A percentile compares a stretch with the other conserved stretches of the same genome.
Evolutionary conservation across 2,888 invertebrate genomes (phyloP).

Genomic region (Dorcus hopei): DNA sequence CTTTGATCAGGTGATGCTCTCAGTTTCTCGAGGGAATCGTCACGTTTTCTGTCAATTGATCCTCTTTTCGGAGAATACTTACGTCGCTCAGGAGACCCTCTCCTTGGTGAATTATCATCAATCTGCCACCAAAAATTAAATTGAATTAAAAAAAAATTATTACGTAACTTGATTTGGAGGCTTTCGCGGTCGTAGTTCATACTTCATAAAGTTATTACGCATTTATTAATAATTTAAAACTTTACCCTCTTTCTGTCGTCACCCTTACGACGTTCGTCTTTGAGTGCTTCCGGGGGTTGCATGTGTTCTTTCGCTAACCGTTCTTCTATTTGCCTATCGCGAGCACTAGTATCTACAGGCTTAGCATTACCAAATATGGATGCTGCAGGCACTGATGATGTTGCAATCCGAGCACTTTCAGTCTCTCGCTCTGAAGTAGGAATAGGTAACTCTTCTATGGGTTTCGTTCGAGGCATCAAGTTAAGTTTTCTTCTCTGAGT

Average conservation of each 20-base stretch:
- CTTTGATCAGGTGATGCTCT: slow-evolving; percentile 6
- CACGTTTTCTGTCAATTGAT: slow-evolving; percentile 3
- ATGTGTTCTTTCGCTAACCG: slow-evolving; percentile 64
- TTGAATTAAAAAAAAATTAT: neutral
- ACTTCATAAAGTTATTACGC: too few species aligned
- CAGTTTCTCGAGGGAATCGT: slow-evolving; percentile 16
- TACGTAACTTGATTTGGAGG: neutral
- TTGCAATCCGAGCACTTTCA: slow-evolving; percentile 34
- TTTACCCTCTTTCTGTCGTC: slow-evolving; percentile 23
- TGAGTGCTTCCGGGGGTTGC: slow-evolving; percentile 14
- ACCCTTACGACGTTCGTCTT: slow-evolving; percentile 37
- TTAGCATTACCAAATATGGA: slow-evolving; percentile 93
- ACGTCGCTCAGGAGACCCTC: slow-evolving; percentile 16
- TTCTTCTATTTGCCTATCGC: slow-evolving; percentile 89
- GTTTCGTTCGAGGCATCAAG: slow-evolving; percentile 76
- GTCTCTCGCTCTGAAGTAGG: slow-evolving; percentile 33
- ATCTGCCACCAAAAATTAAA: slow-evolving; percentile 5
- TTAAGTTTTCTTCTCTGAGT: slow-evolving; percentile 76
- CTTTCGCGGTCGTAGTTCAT: too few species aligned
- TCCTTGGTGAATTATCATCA: slow-evolving; percentile 12
- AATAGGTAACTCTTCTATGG: slow-evolving; percentile 54
- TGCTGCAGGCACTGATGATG: slow-evolving; percentile 59
- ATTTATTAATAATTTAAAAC: too few species aligned
- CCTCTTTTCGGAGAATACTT: slow-evolving; percentile 19
- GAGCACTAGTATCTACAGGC: slow-evolving; percentile 89